Base-by-base conservation (phyloP, 1,140 invertebrate species). In the Drosophila truncata region DNA sequence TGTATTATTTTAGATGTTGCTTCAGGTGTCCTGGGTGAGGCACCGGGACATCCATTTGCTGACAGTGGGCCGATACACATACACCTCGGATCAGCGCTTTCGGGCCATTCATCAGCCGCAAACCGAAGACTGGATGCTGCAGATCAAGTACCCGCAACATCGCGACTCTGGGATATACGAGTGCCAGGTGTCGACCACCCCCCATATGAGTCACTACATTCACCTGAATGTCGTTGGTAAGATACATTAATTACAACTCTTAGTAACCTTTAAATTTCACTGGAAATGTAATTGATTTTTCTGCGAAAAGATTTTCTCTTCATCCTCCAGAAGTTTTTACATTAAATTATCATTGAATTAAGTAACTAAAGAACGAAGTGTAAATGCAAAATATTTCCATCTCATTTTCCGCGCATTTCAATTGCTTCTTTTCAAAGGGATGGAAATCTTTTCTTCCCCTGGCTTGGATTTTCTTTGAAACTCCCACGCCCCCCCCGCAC, bases 31-130 rank as follows among this genome's bases (percentile, higher is more conserved):
- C 20, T 98, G 97, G 97, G 96, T 98, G 69, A 94, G 97, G 69
- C 96, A 98, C 92, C 94, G 97, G 73, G 97, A 98, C 91, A 96
- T 97, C 50, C 97, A 98, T 91, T 93, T 98, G 78, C 94, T 98
- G 61, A 98, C 97, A 7, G 96, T 98, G n/a, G 97, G 97, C 6
- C 94, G 96, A 41, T 98, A 98, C 92, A 98, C 97, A 1, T 98
- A 98, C 93, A 98, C 97, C 35, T 97, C 96, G 72, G 97, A 98
- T 93, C 97, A 98, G 93, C 94, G 97, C 75, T 98, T 98, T 94
- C 94, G 96, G 75, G 96, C 96, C 29, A 96, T 98, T 78, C 97
- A 98, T 93, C 95, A 96, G 70, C 95, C 95, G 23, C 96, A 97
- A 76, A 95, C 96, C 18, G 97, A 98, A 92, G 97, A 98, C 93